These are phyloP conservation scores for Leucozona laternaria DNA, from an alignment of 2,888 invertebrate genomes.

Conservation along the genomic window DNA sequence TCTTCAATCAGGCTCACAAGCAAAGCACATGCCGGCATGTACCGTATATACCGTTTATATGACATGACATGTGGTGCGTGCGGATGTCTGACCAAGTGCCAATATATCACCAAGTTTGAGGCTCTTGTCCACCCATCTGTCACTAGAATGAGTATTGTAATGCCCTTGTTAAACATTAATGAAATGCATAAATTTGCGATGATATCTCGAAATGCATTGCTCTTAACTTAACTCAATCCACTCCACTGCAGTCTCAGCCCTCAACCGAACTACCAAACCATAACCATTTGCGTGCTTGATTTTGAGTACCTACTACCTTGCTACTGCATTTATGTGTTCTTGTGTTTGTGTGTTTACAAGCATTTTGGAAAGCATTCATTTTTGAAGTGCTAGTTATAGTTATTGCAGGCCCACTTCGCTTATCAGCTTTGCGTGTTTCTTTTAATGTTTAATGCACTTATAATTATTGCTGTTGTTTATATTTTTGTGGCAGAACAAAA, in stretches of 20 bases:
- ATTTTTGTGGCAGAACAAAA: background rate
- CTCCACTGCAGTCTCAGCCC: constrained; percentile 6
- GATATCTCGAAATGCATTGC: constrained; percentile 73
- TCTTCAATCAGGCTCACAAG: constrained; percentile 11
- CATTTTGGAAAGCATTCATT: constrained; percentile 63
- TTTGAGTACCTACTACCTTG: constrained; percentile 53
- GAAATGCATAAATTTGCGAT: constrained; percentile 76
- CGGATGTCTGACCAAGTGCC: constrained; percentile 63
- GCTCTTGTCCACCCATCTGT: constrained; percentile 74
- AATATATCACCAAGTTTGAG: constrained; percentile 67
- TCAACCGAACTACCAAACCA: constrained; percentile 10
- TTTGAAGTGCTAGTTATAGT: constrained; percentile 59
- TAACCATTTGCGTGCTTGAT: constrained; percentile 59
- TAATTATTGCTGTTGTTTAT: constrained; percentile 43
- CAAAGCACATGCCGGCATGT: background rate
- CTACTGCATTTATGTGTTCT: constrained; percentile 46
- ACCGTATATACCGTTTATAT: constrained; percentile 5
- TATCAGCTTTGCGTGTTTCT: constrained; percentile 61
- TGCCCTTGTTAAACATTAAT: constrained; percentile 75
- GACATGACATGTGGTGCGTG: constrained; percentile 62
- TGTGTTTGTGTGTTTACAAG: constrained; percentile 46
- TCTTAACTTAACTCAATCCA: constrained; percentile 40
- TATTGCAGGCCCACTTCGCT: constrained; percentile 53
- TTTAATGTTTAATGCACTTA: constrained; percentile 40
- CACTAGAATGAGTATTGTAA: constrained; percentile 74